A percentile compares a stretch with the other conserved stretches of the same genome.
These are phyloP conservation scores for Polydrusus pterygomalis DNA, from an alignment of 2,888 invertebrate genomes.

Conservation along the genomic window DNA sequence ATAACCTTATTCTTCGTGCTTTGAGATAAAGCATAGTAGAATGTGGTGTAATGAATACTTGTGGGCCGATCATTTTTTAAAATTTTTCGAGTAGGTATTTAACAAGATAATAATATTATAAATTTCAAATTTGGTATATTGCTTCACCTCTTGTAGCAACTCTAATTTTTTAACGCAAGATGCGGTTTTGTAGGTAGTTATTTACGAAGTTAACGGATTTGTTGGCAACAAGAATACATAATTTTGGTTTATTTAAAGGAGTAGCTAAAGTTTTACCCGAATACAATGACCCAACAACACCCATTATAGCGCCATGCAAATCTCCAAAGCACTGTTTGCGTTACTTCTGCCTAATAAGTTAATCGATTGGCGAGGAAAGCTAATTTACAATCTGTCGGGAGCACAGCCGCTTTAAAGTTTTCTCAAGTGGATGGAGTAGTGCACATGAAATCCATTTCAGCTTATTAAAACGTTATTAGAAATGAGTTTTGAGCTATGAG, in stretches of 20 bases:
- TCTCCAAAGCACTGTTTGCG: slow-evolving; percentile 48
- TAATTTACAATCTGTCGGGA: slow-evolving; percentile 31
- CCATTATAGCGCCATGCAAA: slow-evolving; percentile 41
- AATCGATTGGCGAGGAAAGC: slow-evolving; percentile 55
- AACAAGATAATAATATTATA: no score
- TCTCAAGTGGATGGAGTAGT: slow-evolving; percentile 13
- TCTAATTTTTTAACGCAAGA: no score
- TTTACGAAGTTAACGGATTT: no score
- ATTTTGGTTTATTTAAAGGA: not conserved
- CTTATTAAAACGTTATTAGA: not conserved
- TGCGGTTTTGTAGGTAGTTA: no score
- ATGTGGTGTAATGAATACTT: no score
- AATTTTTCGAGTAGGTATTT: no score
- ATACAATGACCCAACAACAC: slow-evolving; percentile 28
- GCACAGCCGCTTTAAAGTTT: slow-evolving; percentile 15
- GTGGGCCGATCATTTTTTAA: no score
- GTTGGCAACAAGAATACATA: no score
- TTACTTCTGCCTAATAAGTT: slow-evolving; percentile 61
- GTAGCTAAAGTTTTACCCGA: slow-evolving; percentile 21
- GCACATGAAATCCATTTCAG: slow-evolving; percentile 2
- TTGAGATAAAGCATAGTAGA: no score
- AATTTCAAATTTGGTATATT: no score
- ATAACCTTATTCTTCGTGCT: no score
- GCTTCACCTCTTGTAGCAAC: no score
- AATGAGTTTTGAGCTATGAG: not conserved